Percentiles rank a stretch among this genome's conserved stretches.
Evolutionary conservation across 2,888 invertebrate genomes (phyloP).

Genomic region (Ectobius pallidus): DNA sequence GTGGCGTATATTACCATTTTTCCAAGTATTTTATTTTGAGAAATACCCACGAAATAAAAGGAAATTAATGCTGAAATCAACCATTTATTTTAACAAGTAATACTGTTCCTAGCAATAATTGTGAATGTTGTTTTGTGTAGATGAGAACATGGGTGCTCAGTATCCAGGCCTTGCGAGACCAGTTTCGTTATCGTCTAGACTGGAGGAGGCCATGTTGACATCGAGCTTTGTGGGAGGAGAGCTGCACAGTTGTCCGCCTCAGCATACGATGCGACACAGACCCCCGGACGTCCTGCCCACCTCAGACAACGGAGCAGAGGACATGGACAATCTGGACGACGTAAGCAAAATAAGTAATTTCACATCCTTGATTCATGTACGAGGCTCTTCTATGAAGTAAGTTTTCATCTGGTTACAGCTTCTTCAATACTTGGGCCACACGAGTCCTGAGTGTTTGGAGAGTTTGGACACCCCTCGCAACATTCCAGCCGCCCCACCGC

Average conservation of each 20-base stretch:
- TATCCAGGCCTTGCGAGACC: not conserved
- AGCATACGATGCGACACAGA: constrained; percentile 72
- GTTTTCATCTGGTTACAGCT: constrained; percentile 61
- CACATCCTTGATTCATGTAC: too few relatives aligned
- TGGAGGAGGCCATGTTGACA: constrained; percentile 25
- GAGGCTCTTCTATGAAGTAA: not conserved
- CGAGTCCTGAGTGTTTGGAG: constrained; percentile 86
- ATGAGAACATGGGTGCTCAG: too few relatives aligned
- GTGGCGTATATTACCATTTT: too few relatives aligned
- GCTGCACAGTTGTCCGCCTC: constrained; percentile 57
- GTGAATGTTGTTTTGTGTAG: too few relatives aligned
- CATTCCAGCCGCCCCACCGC: constrained; percentile 70
- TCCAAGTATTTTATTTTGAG: too few relatives aligned
- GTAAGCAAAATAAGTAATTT: too few relatives aligned
- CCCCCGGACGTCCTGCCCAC: constrained; percentile 80
- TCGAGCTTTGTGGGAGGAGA: constrained; percentile 38
- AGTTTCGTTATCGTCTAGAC: not conserved
- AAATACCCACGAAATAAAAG: too few relatives aligned
- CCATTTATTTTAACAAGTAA: too few relatives aligned
- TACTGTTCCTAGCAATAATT: too few relatives aligned
- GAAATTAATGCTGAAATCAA: too few relatives aligned
- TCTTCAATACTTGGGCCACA: constrained; percentile 87
- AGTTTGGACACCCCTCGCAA: constrained; percentile 73
- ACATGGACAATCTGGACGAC: constrained; percentile 91
- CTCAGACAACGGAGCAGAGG: constrained; percentile 79